Base-by-base conservation (phyloP, 1,140 invertebrate genomes). In the Drosophila rhopaloa region DNA sequence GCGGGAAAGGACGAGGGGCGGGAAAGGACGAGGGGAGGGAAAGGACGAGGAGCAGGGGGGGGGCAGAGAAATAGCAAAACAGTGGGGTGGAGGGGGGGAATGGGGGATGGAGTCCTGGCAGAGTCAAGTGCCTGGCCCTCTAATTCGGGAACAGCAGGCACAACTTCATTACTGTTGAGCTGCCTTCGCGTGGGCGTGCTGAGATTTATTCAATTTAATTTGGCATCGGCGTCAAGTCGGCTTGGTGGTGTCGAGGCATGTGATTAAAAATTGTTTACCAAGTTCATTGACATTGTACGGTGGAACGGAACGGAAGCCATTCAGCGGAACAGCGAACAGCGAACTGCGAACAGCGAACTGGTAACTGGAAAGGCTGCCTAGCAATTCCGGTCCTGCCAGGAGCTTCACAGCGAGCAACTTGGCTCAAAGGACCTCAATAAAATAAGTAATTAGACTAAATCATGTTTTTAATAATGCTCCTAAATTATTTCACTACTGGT, bases 201-300 rank as follows among this genome's bases (percentile, higher is more conserved):
- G 65, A 71, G 83, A 89, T 89, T 88, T 89, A 88, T 88, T 88
- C 84, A 89, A 88, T 88, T 88, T 83, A 89, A 89, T 89, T 88
- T 80, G 76, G 72, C 81, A 89, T 88, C 79, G 76, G 83, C 79
- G 60, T 74, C 72, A 83, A 86, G 51, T 55, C 11, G 37, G 41
- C 38, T 5, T 32, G 29, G 14, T 56, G 57, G 38, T 46, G 51
- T 46, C 50, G 57, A 53, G 67, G 76, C 68, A 74, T 80, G 84
- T 88, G 84, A 88, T 88, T 88, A 88, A 84, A 89, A 89, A 89
- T 88, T 88, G 84, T 84, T 89, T 88, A 78, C 80, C 66, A 89
- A 88, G 84, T 88, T 88, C 84, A 89, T 83, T 88, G 84, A 89
- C 84, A 89, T 61, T 48, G 14, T 46, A 48, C 32, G 24, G 27